phyloP scores from a whole-genome alignment of 2,888 invertebrate genomes.

The Zhuqinia jingwanae region DNA sequence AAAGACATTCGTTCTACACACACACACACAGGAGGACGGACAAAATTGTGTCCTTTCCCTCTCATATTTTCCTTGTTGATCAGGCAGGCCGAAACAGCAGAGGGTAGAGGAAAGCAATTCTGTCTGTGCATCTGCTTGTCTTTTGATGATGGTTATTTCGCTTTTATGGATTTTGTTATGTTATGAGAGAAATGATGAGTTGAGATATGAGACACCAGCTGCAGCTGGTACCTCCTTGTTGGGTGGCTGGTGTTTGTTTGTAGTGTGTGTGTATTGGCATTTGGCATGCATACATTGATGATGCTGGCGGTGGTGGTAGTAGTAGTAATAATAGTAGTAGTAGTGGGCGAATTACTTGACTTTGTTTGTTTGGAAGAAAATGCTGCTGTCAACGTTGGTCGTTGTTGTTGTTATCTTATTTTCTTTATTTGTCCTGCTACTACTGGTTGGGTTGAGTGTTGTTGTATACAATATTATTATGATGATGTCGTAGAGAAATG shows the following conservation, averaged over 20 bases:
- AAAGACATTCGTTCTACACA: no score
- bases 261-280: no score
- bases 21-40: no score
- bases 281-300: not conserved
- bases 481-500: not conserved
- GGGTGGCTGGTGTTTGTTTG: not conserved
- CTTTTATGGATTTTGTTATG: conserved; percentile 30
- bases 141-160: not conserved
- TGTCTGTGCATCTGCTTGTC: conserved; percentile 1
- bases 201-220: conserved; percentile 54
- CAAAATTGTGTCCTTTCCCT: not conserved
- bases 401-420: not conserved
- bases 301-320: no score
- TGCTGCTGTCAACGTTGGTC: not conserved
- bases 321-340: not conserved
- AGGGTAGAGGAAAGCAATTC: conserved; percentile 1
- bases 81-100: not conserved
- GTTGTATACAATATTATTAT: not conserved
- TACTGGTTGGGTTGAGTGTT: not conserved
- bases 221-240: conserved; percentile 34
- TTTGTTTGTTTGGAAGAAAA: not conserved
- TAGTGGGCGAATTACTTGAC: conserved; percentile 22
- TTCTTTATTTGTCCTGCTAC: conserved; percentile 5
- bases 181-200: conserved; percentile 55
- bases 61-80: not conserved